Conservation (phyloP, 2,888 invertebrate species). For the Parthenolecanium corni region DNA sequence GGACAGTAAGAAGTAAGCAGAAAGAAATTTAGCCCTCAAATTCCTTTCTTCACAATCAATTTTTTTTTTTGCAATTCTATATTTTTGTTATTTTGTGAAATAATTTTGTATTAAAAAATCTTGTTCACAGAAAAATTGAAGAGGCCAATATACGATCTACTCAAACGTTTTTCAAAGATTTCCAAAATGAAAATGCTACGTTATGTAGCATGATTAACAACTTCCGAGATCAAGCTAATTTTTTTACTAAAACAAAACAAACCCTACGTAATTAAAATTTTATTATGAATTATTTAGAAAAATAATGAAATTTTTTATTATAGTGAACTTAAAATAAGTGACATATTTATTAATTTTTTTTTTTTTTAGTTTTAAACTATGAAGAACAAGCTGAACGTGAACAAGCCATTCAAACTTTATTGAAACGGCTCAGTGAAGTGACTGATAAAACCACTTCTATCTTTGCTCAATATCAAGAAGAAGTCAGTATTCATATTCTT, state of each 20-base stretch:
- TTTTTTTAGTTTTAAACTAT: neutral
- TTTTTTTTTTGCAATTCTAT: neutral
- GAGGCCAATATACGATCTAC: slow-evolving; percentile 9
- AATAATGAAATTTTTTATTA: neutral
- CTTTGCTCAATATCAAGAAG: neutral
- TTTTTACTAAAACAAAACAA: neutral
- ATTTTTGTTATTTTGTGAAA: neutral
- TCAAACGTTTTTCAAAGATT: slow-evolving; percentile 3
- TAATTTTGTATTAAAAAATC: neutral
- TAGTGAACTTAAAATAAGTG: neutral
- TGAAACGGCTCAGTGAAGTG: neutral
- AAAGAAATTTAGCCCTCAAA: neutral
- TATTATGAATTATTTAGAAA: neutral
- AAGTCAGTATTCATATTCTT: neutral
- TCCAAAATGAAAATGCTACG: slow-evolving; percentile 3
- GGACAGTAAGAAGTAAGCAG: slow-evolving; percentile 12
- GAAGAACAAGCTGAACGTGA: neutral
- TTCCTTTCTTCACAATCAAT: neutral
- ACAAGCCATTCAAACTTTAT: neutral
- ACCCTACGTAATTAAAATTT: neutral
- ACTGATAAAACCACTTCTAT: neutral
- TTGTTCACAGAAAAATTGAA: slow-evolving; percentile 17
- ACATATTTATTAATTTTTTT: neutral
- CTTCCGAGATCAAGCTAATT: neutral
- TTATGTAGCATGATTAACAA: slow-evolving; percentile 1